Conservation (phyloP, 2,888 invertebrate species). For the Epiperipatus broadwayi region DNA sequence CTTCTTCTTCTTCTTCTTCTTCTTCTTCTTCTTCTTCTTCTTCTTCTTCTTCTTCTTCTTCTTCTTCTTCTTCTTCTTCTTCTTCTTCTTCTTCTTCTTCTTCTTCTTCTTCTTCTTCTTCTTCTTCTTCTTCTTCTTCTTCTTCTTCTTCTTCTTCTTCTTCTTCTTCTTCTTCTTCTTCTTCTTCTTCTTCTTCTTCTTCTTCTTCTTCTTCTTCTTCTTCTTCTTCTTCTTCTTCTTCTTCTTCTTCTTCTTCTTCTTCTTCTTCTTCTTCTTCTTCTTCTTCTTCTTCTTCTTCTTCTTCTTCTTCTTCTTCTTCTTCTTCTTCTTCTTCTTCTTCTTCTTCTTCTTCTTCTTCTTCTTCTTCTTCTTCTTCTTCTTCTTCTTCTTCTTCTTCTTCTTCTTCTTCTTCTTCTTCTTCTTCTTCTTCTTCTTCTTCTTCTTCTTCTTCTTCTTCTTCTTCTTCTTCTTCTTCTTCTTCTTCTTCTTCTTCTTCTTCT, state of each 20-base stretch:
- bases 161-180: constrained; percentile 16
- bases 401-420: constrained; percentile 16
- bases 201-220: constrained; percentile 1
- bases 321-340: too few species aligned
- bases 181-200: constrained; percentile 17
- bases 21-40: constrained; percentile 7
- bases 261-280: constrained; percentile 11
- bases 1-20: too few species aligned
- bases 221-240: constrained; percentile 13
- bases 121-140: constrained; percentile 13
- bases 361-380: constrained; percentile 8
- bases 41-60: constrained; percentile 6
- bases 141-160: constrained; percentile 14
- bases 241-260: neutral
- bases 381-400: constrained; percentile 6
- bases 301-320: constrained; percentile 11
- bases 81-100: constrained; percentile 4
- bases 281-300: too few species aligned
- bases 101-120: constrained; percentile 17
- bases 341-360: constrained; percentile 8
- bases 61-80: constrained; percentile 7
- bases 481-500: too few species aligned
- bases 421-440: constrained; percentile 15
- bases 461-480: constrained; percentile 15
- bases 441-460: too few species aligned